Conservation (phyloP, 2,888 invertebrate genomes). For the Lottia gigantea region DNA sequence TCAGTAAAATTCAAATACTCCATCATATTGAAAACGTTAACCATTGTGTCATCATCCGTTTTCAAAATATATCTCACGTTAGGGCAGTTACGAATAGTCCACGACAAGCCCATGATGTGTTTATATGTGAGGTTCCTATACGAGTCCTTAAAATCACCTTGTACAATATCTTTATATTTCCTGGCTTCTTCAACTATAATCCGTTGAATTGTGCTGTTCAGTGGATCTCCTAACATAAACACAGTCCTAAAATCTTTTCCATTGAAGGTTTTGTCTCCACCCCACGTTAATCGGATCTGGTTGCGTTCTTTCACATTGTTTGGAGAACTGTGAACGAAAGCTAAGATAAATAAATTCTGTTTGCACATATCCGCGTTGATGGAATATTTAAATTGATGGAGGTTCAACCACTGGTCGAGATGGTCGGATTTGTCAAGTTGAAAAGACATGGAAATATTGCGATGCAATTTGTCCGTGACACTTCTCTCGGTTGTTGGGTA, state of each 20-base stretch:
- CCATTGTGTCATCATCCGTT: constrained; percentile 64
- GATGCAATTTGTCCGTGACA: too few species aligned
- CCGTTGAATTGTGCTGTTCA: constrained; percentile 22
- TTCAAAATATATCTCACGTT: constrained; percentile 61
- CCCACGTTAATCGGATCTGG: constrained; percentile 45
- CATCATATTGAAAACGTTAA: constrained; percentile 72
- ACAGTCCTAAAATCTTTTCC: constrained; percentile 31
- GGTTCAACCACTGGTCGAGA: background rate
- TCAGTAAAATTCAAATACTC: constrained; percentile 36
- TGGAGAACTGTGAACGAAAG: constrained; percentile 40
- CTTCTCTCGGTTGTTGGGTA: too few species aligned
- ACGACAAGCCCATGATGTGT: constrained; percentile 56
- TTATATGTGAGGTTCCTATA: constrained; percentile 67
- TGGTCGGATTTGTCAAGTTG: too few species aligned
- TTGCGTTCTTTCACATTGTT: constrained; percentile 30
- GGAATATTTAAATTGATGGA: constrained; percentile 30
- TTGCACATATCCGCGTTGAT: constrained; percentile 30
- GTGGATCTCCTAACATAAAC: constrained; percentile 33
- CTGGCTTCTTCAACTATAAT: constrained; percentile 29
- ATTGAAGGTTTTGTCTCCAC: constrained; percentile 25
- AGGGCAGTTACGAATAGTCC: constrained; percentile 57
- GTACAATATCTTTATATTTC: constrained; percentile 40
- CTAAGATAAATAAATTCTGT: constrained; percentile 31
- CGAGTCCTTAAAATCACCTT: constrained; percentile 58
- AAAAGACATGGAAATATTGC: too few species aligned